Base-by-base conservation (phyloP, 2,113 vertebrate genomes). In the Rhinogobius similis region DNA sequence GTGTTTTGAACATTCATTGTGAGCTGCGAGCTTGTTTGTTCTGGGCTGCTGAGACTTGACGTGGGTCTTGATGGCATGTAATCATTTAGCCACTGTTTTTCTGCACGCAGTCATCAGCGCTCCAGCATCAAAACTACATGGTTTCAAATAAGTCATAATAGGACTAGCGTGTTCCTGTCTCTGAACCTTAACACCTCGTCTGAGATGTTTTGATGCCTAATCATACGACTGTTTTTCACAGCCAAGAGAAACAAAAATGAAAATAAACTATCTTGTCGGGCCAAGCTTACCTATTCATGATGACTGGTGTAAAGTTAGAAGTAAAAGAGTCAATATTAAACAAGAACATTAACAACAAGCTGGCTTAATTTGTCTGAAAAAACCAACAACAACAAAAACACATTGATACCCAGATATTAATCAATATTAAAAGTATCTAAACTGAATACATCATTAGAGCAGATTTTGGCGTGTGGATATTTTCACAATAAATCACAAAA, bases 1-100 rank as follows among this genome's bases (percentile, higher is more conserved):
- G 73, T 70, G 65, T 74, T 67, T 82, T 58, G 44, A 70, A 53
- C 41, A 16, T 70, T 76, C 76, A 77, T 86, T 41, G 10, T 58
- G 24, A 68, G 64, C 64, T 72, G 62, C 73, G 56, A 70, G 36
- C 36, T 61, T 41, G 61, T 78, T 77, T 72, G 69, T 46, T 72
- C 65, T 77, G 73, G 7, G 26, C 36, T 39, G 61, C 7, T 55
- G 41, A 56, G 53, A 16, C 39, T 36, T 18, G 12, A 41, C 38
- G 38, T 7, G 18, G 26, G 55, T 14, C 29, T 32, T 61, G 58
- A 36, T 61, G 18, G 18, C 27, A 10, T 36, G 58, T 61, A 36
- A 61, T 36, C 20, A 36, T 61, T 61, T 61, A 61, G 29, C 58
- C 58, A 12, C 29, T 36, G 20, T 61, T 61, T 61, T 61, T 61